phyloP scores from a whole-genome alignment of 2,888 invertebrate species.

The Acleris holmiana region DNA sequence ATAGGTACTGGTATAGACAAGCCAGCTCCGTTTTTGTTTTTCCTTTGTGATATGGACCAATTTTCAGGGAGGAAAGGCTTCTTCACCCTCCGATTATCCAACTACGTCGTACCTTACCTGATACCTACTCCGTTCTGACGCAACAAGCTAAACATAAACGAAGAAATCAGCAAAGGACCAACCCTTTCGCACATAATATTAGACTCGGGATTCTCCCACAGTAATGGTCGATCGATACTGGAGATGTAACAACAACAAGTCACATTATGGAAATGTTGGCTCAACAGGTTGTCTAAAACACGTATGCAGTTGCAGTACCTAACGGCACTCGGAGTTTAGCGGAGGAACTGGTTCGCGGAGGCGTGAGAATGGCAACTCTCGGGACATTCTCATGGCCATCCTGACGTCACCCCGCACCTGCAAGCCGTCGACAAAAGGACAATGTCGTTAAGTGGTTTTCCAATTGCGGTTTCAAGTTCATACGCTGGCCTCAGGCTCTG shows the following conservation, averaged over 20 bases:
- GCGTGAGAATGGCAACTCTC: constrained; percentile 78
- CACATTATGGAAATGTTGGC: constrained; percentile 5
- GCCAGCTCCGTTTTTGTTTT: too few species aligned
- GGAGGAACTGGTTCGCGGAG: constrained; percentile 76
- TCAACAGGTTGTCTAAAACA: constrained; percentile 37
- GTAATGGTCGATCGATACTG: constrained; percentile 4
- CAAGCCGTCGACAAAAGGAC: constrained; percentile 67
- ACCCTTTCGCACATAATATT: too few species aligned
- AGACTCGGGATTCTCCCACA: not conserved
- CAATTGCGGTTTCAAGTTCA: constrained; percentile 72
- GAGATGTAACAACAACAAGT: too few species aligned
- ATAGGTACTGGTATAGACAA: too few species aligned
- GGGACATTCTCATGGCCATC: constrained; percentile 73
- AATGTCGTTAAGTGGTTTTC: constrained; percentile 68
- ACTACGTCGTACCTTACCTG: too few species aligned
- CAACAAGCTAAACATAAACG: too few species aligned
- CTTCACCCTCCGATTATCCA: too few species aligned
- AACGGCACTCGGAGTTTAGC: constrained; percentile 73
- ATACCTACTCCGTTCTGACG: too few species aligned
- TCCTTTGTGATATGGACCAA: too few species aligned
- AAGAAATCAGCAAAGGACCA: too few species aligned
- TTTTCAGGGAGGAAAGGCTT: too few species aligned
- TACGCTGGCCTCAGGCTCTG: constrained; percentile 48
- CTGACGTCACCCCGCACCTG: constrained; percentile 79
- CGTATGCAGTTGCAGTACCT: constrained; percentile 59